Conservation (phyloP, 23 tunicate genomes). For the Phallusia fumigata region DNA sequence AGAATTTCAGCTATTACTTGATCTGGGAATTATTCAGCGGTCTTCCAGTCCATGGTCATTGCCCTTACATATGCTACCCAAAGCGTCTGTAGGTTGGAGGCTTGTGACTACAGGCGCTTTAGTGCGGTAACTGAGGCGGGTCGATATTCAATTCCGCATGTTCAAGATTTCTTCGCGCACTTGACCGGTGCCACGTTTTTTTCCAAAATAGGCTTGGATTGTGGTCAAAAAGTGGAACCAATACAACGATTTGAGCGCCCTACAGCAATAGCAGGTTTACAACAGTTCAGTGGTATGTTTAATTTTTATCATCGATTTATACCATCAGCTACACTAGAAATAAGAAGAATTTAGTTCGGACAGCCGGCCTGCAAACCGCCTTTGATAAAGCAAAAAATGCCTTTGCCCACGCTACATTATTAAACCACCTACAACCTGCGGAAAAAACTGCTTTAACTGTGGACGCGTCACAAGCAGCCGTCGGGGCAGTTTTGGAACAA, state of each 20-base stretch:
- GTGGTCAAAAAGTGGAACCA: background rate
- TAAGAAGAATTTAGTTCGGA: background rate
- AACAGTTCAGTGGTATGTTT: conserved; percentile 4
- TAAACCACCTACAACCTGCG: background rate
- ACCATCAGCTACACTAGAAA: background rate
- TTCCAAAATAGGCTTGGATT: conserved; percentile 8
- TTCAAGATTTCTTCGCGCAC: conserved; percentile 11
- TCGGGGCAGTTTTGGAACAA: conserved; percentile 12
- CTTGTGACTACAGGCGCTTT: conserved; percentile 17
- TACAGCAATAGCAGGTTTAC: background rate
- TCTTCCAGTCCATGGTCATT: conserved; percentile 16
- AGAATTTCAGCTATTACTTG: background rate
- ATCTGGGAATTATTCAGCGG: conserved; percentile 1
- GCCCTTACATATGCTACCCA: conserved; percentile 15
- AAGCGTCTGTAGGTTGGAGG: conserved; percentile 15
- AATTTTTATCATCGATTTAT: conserved; percentile 15
- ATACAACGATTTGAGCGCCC: background rate
- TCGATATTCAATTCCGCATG: conserved; percentile 10
- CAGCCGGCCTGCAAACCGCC: background rate
- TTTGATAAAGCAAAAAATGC: conserved; percentile 1
- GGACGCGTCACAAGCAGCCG: background rate
- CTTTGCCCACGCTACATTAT: background rate
- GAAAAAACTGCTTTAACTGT: background rate
- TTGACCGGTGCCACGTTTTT: background rate
- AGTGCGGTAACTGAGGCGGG: background rate